Evolutionary conservation across 2,113 vertebrate genomes (phyloP).

Genomic region (Urocitellus parryii): DNA sequence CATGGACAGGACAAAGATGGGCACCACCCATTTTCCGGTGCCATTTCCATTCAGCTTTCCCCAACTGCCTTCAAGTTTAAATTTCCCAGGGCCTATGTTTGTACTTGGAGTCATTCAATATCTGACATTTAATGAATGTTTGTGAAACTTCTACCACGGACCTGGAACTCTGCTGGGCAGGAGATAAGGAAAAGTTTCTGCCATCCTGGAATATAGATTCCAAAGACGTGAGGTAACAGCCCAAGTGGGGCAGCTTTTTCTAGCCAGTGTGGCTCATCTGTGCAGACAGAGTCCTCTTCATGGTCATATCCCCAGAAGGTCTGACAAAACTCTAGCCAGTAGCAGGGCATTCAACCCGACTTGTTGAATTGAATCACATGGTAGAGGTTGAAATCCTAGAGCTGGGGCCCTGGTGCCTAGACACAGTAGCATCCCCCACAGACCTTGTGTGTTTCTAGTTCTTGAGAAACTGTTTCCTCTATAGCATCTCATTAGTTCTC

Average conservation of each 20-base stretch:
- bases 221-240: neutral
- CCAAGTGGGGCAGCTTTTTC: neutral
- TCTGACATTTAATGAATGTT: neutral
- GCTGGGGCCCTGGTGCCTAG: neutral
- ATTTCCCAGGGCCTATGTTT: neutral
- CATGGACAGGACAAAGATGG: neutral
- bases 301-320: neutral
- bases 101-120: neutral
- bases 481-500: neutral
- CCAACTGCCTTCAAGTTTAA: neutral
- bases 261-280: neutral
- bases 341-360: rapidly evolving
- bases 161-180: neutral
- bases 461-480: neutral
- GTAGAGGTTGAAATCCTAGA: neutral
- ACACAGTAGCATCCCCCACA: neutral
- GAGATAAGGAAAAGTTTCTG: too few species aligned
- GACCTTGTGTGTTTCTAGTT: neutral
- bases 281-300: neutral
- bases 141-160: neutral
- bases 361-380: neutral
- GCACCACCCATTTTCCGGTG: neutral
- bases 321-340: neutral
- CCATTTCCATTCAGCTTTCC: neutral
- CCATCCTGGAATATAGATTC: neutral